Percentiles rank a stretch among this genome's conserved stretches.
phyloP scores from a whole-genome alignment of 2,797 vertebrate genomes.

The Acrossocheilus wenchowensis region DNA sequence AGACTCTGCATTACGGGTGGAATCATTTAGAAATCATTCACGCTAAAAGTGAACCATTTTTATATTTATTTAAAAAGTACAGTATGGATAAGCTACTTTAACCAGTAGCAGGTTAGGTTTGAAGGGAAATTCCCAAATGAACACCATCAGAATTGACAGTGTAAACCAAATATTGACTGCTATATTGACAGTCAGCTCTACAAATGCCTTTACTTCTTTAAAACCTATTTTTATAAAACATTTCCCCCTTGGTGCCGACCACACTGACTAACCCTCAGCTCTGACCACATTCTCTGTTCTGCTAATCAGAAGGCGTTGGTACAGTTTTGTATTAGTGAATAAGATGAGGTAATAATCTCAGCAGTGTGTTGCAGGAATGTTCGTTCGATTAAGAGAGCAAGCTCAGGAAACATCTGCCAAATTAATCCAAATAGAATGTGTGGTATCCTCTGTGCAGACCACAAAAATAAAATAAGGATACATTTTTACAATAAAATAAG shows the following conservation, averaged over 20 bases:
- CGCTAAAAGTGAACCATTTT: background rate
- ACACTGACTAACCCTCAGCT: background rate
- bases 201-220: constrained; percentile 10
- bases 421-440: background rate
- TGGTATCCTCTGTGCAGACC: background rate
- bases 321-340: background rate
- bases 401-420: background rate
- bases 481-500: background rate
- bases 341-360: background rate
- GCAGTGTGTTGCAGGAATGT: background rate
- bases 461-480: background rate
- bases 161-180: background rate
- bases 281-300: background rate
- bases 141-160: background rate
- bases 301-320: background rate
- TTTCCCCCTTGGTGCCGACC: background rate
- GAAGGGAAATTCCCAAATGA: background rate
- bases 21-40: background rate
- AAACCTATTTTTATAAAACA: constrained; percentile 10
- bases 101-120: background rate
- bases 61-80: background rate
- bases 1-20: background rate
- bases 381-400: background rate
- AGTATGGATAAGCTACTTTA: background rate
- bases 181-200: background rate